Evolutionary conservation across 2,113 vertebrate genomes (phyloP), one percentile per base, ranked within the genome.

Genomic region (Calidris pygmaea): DNA sequence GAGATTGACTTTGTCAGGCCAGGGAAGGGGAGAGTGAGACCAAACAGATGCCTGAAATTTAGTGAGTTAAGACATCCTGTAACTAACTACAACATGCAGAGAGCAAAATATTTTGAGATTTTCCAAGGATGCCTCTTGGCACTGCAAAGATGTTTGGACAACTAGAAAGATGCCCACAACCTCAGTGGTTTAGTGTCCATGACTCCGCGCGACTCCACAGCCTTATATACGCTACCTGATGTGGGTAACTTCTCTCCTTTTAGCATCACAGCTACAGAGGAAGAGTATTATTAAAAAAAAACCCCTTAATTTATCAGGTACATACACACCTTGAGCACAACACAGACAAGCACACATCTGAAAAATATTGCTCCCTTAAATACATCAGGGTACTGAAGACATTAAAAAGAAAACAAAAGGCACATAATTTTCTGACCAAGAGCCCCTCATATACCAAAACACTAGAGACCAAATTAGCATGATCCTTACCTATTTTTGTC

Each of bases 391-490:
- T 47, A 37, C 4, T 32, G 32, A 84, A 60, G 32, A 75, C 41
- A 59, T 23, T 60, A 66, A 77, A 63, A 82, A 32, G 35, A 79
- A 77, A 90, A 48, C 9, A 71, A 59, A n/a, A 78, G 6, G 26
- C 32, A 63, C 7, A 17, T 3, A 16, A 37, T 30, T 73, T 50
- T 17, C 43, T 41, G 32, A 68, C 12, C 27, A 29, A 41, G 53
- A 86, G 30, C 7, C 55, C 53, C 39, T 11, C 1, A 4, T 7
- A 27, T 7, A 12, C 10, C 70, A 73, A 52, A 80, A 63, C 7
- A 21, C n/a, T 43, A 29, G 14, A 6, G 14, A 43, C 24, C 17
- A 35, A 78, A 72, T 34, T 8, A 0, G 1, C n/a, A 27, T 1
- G 4, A 73, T 41, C 12, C 37, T 73, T 58, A 63, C 14, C 45